Evolutionary conservation across 1,140 invertebrate genomes (phyloP).

Genomic region (Philotrypesis tridentata): DNA sequence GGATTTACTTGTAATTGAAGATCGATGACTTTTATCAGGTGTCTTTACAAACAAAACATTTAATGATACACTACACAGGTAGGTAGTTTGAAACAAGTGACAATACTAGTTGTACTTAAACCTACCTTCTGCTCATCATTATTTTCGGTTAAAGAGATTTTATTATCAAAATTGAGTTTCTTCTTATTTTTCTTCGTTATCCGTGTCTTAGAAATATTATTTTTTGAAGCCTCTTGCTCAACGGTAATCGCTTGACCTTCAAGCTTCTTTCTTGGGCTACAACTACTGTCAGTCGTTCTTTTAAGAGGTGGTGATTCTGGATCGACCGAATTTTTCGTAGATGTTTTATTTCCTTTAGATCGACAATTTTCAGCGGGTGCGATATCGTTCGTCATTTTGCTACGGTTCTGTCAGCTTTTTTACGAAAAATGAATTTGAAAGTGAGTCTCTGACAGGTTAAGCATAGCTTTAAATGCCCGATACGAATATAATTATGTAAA

Average conservation of each 20-base stretch:
- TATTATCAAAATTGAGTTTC: not conserved
- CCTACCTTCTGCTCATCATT: not conserved
- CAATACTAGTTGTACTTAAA: too few relatives aligned
- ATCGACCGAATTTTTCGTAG: not conserved
- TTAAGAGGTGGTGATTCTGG: not conserved
- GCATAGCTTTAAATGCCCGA: not conserved
- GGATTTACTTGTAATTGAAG: not conserved
- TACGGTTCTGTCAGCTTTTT: not conserved
- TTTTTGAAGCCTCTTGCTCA: slow-evolving; percentile 12
- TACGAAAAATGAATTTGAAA: not conserved
- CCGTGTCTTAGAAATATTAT: not conserved
- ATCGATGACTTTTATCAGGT: not conserved
- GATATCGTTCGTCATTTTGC: slow-evolving; percentile 3
- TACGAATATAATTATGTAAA: slow-evolving; percentile 27
- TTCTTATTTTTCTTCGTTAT: not conserved
- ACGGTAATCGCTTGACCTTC: not conserved
- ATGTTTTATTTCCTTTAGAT: not conserved
- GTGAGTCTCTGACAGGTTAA: not conserved
- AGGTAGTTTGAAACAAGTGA: not conserved
- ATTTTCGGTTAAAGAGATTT: not conserved
- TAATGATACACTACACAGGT: not conserved
- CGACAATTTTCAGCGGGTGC: not conserved
- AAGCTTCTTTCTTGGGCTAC: not conserved
- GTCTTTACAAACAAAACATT: not conserved
- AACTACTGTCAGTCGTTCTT: not conserved